A percentile compares a stretch with the other conserved stretches of the same genome.
These are phyloP conservation scores for Paguma larvata DNA, from an alignment of 2,797 vertebrate genomes.

Conservation along the genomic window DNA sequence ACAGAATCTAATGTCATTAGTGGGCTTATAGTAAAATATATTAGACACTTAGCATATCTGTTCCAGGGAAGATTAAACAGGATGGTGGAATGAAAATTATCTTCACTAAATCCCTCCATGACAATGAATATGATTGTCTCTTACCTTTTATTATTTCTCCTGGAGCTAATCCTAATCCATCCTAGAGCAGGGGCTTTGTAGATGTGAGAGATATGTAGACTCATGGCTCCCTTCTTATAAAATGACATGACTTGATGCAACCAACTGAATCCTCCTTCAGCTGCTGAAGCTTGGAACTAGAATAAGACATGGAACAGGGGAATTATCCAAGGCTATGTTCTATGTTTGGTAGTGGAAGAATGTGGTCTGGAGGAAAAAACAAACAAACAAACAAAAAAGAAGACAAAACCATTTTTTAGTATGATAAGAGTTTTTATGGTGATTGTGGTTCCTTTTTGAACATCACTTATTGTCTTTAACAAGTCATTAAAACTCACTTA, in stretches of 20 bases:
- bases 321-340: not conserved
- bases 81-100: not conserved
- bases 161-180: not conserved
- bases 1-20: not conserved
- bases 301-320: too few relatives aligned
- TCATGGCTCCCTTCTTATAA: not conserved
- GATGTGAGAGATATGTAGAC: not conserved
- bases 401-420: not conserved
- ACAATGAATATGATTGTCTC: not conserved
- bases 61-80: not conserved
- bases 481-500: not conserved
- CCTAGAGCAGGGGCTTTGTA: not conserved
- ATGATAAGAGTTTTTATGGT: not conserved
- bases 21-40: not conserved
- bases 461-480: not conserved
- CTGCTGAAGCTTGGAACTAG: not conserved
- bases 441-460: not conserved
- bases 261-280: not conserved
- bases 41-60: not conserved
- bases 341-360: not conserved
- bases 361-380: not conserved
- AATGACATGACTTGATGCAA: not conserved
- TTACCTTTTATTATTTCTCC: not conserved
- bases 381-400: too few relatives aligned
- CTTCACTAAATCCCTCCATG: accelerated